These are phyloP conservation scores for Istiophorus platypterus DNA, from an alignment of 2,113 vertebrate species.

Conservation along the genomic window DNA sequence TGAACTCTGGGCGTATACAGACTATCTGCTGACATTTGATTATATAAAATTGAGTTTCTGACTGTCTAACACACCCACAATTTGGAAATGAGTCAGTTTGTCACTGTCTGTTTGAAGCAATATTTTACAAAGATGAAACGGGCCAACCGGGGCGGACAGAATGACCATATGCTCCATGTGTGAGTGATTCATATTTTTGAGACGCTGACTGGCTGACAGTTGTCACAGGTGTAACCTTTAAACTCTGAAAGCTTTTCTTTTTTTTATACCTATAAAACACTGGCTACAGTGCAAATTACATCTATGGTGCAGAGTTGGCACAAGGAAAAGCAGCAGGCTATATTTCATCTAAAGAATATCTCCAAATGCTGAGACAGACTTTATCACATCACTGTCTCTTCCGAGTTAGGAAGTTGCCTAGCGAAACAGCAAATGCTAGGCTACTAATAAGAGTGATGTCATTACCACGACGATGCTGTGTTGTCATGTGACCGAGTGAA, in stretches of 20 bases:
- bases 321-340: neutral
- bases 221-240: constrained; percentile 57
- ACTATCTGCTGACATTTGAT: constrained; percentile 55
- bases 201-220: constrained; percentile 43
- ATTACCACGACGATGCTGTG: neutral
- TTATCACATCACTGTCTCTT: neutral
- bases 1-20: constrained; percentile 36
- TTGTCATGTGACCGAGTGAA: neutral
- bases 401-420: neutral
- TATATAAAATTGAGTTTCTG: constrained; percentile 49
- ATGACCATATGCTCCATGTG: constrained; percentile 33
- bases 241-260: constrained; percentile 41
- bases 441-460: neutral
- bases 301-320: constrained; percentile 5
- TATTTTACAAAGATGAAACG: constrained; percentile 55
- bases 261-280: neutral
- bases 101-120: constrained; percentile 56
- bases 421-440: neutral
- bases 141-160: constrained; percentile 20
- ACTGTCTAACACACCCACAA: constrained; percentile 44
- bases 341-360: constrained; percentile 18
- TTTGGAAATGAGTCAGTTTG: constrained; percentile 59
- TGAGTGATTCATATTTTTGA: constrained; percentile 36
- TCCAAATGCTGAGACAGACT: neutral
- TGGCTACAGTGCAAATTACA: constrained; percentile 7